Percentiles rank a stretch among this genome's conserved stretches.
These are phyloP conservation scores for Spialia ferax DNA, from an alignment of 2,888 invertebrate genomes.

Conservation along the genomic window DNA sequence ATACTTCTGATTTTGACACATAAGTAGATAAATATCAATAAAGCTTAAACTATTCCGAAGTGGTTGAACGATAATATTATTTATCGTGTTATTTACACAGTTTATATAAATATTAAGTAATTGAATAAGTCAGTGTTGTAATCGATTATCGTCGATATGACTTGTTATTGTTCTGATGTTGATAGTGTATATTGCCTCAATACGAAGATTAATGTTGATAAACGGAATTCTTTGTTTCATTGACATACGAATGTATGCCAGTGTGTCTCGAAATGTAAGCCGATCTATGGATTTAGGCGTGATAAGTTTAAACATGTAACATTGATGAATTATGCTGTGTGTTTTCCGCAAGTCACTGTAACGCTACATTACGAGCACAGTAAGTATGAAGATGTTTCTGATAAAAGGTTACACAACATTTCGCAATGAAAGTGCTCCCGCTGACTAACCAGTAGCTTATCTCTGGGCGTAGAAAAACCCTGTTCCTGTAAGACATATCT, in stretches of 20 bases:
- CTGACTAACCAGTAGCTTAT: neutral
- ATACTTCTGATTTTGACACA: neutral
- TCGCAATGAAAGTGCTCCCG: constrained; percentile 9
- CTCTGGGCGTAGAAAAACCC: neutral
- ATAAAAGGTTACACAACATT: constrained; percentile 15
- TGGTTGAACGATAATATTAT: neutral
- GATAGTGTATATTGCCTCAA: constrained; percentile 16
- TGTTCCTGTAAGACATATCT: neutral
- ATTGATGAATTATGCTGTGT: neutral
- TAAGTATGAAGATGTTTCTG: neutral
- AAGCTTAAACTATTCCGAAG: neutral
- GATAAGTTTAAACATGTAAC: neutral
- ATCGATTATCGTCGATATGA: constrained; percentile 27
- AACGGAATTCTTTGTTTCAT: neutral
- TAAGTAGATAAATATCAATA: neutral
- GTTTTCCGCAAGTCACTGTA: neutral
- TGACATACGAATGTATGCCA: neutral
- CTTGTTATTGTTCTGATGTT: constrained; percentile 12
- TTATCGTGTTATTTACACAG: constrained; percentile 11
- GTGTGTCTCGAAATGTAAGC: neutral
- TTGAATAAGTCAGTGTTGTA: constrained; percentile 28
- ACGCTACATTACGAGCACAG: neutral
- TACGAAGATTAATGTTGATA: constrained; percentile 5
- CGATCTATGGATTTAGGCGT: neutral
- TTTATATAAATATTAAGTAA: constrained; percentile 4